A percentile compares a stretch with the other conserved stretches of the same genome.
Conservation (phyloP, 1,140 invertebrate genomes). For the Campoletis sonorensis region DNA sequence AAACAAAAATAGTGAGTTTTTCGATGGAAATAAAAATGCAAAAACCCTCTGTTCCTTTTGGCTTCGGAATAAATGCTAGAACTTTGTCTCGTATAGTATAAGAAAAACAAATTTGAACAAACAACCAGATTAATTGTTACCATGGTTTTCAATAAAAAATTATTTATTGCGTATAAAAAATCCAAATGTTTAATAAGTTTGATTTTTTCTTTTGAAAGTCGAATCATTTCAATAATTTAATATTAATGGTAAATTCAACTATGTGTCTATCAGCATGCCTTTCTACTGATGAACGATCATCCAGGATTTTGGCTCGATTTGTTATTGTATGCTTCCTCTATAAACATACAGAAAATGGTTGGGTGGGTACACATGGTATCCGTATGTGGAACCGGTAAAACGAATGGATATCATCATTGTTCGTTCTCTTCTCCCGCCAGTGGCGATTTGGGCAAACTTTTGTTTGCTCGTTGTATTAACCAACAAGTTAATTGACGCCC, state of each 20-base stretch:
- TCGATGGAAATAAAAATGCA: not conserved
- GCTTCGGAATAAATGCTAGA: not conserved
- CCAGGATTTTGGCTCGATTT: slow-evolving; percentile 15
- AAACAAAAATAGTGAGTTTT: not conserved
- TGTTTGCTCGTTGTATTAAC: slow-evolving; percentile 55
- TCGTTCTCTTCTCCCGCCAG: slow-evolving; percentile 28
- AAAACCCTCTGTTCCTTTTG: not conserved
- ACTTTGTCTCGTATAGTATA: not conserved
- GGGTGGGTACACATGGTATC: not conserved
- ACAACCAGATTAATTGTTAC: not conserved
- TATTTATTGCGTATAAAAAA: not conserved
- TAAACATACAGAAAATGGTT: not conserved
- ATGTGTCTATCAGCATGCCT: not conserved
- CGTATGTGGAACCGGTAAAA: not conserved
- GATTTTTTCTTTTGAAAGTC: not conserved
- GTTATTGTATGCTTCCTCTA: slow-evolving; percentile 19
- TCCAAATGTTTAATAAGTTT: not conserved
- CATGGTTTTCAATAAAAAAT: too few relatives aligned
- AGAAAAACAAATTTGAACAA: not conserved
- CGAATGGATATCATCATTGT: slow-evolving; percentile 43
- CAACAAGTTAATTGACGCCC: slow-evolving; percentile 59
- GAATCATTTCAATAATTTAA: not conserved
- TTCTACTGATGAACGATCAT: not conserved
- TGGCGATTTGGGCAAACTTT: slow-evolving; percentile 55
- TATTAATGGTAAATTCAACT: not conserved